Base-by-base conservation (phyloP, 2,797 vertebrate genomes). In the Gadopsis marmoratus region DNA sequence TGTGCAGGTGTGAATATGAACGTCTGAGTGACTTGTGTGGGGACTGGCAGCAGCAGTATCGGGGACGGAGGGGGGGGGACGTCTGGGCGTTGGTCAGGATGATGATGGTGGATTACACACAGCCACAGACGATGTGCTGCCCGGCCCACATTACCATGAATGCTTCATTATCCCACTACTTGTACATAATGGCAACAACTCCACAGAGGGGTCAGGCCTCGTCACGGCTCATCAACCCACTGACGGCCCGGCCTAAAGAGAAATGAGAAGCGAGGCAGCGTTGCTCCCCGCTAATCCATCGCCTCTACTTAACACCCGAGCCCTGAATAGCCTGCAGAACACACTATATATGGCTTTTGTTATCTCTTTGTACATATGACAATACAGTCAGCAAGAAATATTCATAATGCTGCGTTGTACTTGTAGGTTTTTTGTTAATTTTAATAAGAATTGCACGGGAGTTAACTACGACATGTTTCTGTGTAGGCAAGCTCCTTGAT, bases 111-210 rank as follows among this genome's bases (percentile, higher is more conserved):
- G 89, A 93, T 92, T 92, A 92, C 90, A 89, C 79, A 91, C 86
- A 78, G 80, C 86, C 74, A 63, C 91, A 91, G 93, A 94, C 92
- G 92, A 92, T 93, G 89, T 88, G 92, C 91, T 83, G 87, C 90
- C 79, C 71, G 51, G 86, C 83, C 88, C 72, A 93, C 95, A 96
- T 96, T 95, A 96, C 94, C 94, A 96, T 95, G 93, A 94, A 95
- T 93, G 94, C 95, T 95, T 96, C 96, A 96, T 96, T 96, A 96
- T 96, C 92, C 91, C 90, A 88, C 87, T 93, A 93, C 95, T 95
- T 95, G 95, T 96, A 95, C 94, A 94, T 96, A 96, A 96, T 96
- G 94, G 94, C 93, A 95, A 95, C 92, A 92, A 93, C 93, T 93
- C 93, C 94, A 94, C 90, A 59, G 92, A 95, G 94, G 94, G 95